These are phyloP conservation scores for Eustalomyia histrio DNA, from an alignment of 2,888 invertebrate genomes.

Conservation along the genomic window DNA sequence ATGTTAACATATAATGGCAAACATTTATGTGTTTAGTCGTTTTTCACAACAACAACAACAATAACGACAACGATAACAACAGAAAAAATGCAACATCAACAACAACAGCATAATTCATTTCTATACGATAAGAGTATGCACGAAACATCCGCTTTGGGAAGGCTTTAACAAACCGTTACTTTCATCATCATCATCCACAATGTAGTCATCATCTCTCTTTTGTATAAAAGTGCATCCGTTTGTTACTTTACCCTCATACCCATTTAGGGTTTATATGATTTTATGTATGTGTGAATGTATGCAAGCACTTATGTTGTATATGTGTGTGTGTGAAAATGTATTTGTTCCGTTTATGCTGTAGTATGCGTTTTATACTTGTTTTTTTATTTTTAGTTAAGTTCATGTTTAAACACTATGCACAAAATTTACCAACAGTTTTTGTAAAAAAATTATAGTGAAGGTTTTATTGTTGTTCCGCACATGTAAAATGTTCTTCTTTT, in stretches of 20 bases:
- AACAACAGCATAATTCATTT: slow-evolving; percentile 46
- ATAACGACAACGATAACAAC: background rate
- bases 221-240: slow-evolving; percentile 58
- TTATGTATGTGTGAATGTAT: background rate
- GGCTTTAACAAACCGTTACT: slow-evolving; percentile 56
- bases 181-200: slow-evolving; percentile 28
- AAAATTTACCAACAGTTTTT: background rate
- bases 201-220: slow-evolving; percentile 31
- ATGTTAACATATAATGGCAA: slow-evolving; percentile 38
- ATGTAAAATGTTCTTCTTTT: too few species aligned
- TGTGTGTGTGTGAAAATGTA: background rate
- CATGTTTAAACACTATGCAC: background rate
- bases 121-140: slow-evolving; percentile 39
- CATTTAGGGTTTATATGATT: background rate
- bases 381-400: background rate
- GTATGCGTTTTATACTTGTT: background rate
- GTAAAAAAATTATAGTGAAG: too few species aligned
- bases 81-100: slow-evolving; percentile 10
- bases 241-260: slow-evolving; percentile 6
- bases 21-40: slow-evolving; percentile 38
- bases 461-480: too few species aligned
- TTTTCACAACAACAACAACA: slow-evolving; percentile 24
- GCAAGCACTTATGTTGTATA: background rate
- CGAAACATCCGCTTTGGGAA: slow-evolving; percentile 49
- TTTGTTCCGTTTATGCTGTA: background rate